Evolutionary conservation across 2,888 invertebrate genomes (phyloP), one percentile per base, ranked within the genome.

Genomic region (Drosophila infuscata): DNA sequence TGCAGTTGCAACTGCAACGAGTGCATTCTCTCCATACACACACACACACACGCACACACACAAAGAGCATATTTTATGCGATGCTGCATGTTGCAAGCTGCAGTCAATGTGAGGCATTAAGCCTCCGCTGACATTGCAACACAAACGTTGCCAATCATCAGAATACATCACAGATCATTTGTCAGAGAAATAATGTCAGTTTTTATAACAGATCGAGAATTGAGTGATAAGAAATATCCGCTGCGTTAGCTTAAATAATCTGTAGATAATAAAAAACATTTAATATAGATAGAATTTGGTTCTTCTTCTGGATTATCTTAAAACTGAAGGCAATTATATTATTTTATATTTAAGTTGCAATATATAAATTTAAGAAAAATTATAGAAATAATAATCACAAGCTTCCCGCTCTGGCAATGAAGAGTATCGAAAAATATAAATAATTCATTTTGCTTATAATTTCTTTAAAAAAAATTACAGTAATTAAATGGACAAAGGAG

Each of bases 21-120:
- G 29, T 20, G 65, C 66, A 63, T 67, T 63, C 80, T 63, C 25
- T 54, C 43, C 32, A 58, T 35, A 52, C 80, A 71, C 58, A 68
- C 60, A 43, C 52, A 57, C 30, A 41, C 53, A 64, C 66, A 71
- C 58, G 61, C 38, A 70, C 46, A 56, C 54, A 52, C 56, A 58
- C 81, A 81, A 86, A 88, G 68, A 65, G 83, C 86, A 83, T 88
- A 65, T 74, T 83, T 86, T 72, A 83, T 83, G 81, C 41, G 57
- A 32, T 57, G 46, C 54, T 48, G 49, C 52, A 56, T 30, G 60
- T 63, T 71, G 79, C 70, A 69, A 68, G 73, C 20, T 72, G 61
- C 70, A 35, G 6, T 35, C 53, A 53, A 20, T 52, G 53, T 78
- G 56, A 70, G 69, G 38, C 67, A 78, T 71, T 82, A 82, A 83